Base-by-base conservation (phyloP, 2,113 vertebrate genomes). In the Cichladusa arquata region DNA sequence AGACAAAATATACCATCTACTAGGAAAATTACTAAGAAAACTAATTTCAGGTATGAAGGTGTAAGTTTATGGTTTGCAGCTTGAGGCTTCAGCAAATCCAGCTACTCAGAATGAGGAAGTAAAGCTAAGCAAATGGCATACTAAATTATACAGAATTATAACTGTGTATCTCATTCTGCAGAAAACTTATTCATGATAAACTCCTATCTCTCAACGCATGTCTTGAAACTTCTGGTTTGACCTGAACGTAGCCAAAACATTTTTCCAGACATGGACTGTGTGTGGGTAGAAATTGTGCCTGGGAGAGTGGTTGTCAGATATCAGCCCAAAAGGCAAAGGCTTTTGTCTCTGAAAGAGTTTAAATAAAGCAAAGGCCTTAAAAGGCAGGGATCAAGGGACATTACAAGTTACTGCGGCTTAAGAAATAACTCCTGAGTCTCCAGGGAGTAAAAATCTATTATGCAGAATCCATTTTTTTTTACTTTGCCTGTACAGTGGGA, bases 151-250 rank as follows among this genome's bases (percentile, higher is more conserved):
- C 17, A 62, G 19, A 74, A 76, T 19, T 82, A 19, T 26, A 53
- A 38, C 19, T 56, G 1, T 44, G 38, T 57, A 61, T 54, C 34
- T 77, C 14, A 34, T 83, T 56, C 54, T 56, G 54, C 40, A 36
- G 42, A 36, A 62, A 83, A 36, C 34, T 42, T 48, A 29, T 0
- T 89, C 3, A 48, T 36, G 40, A 14, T 48, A 16, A 76, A 69
- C n/a, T 67, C 8, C 36, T 36, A 0, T 29, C 33, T 60, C 15
- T 54, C 8, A 26, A 53, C 4, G 11, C 0, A 16, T 17, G 0
- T 36, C 26, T 54, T 42, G 40, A 42, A 36, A 42, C 7, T 36
- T 64, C 15, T 67, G 58, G 14, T 61, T 74, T 74, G 3, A 26
- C 47, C 23, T 22, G 33, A 54, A 45, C 38, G 34, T 62, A 47